Base-by-base conservation (phyloP, 2,888 invertebrate species). In the Hyppa rectilinea region DNA sequence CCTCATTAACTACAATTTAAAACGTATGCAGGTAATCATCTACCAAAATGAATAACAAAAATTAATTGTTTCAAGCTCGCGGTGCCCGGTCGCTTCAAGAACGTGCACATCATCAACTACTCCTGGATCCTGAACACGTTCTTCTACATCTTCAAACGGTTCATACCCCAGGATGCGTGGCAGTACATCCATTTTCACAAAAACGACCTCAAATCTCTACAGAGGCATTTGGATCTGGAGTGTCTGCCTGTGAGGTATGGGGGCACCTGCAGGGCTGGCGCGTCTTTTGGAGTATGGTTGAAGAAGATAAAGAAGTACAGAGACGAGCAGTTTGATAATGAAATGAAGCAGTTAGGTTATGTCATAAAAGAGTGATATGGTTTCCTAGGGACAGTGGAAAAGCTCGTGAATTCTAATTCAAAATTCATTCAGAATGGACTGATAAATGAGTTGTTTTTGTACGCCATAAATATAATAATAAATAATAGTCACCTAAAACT, bases 61-160 rank as follows among this genome's bases (percentile, higher is more conserved):
- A 36, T 43, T 23, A n/a, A 40, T 36, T 60, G 4, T 71, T 78
- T 23, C 4, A 88, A 97, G 97, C 94, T 97, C 0, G 96, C 97
- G 20, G 96, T 97, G 83, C 98, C 98, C 0, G 96, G 97, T 83
- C 97, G 97, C 49, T 94, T 97, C 0, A 95, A 96, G 40, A 96
- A 97, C 0, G 96, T 97, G 62, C 98, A 98, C 92, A 96, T 98
- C 73, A 96, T 98, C 43, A 97, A 98, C 91, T 97, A 98, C 91
- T 97, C 97, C 29, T 98, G 98, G 98, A 94, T 97, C 2, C 97
- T 98, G 83, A 98, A 97, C 90, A 96, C 97, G 2, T 97, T 97
- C 80, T 97, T 97, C 88, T 97, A 97, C 75, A 95, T 98, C 43
- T 98, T 98, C 92, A 98, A 98, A 85, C 97, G 97, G 6, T 96